phyloP scores from a whole-genome alignment of 2,113 vertebrate species.

The Anarhynchus alexandrinus region DNA sequence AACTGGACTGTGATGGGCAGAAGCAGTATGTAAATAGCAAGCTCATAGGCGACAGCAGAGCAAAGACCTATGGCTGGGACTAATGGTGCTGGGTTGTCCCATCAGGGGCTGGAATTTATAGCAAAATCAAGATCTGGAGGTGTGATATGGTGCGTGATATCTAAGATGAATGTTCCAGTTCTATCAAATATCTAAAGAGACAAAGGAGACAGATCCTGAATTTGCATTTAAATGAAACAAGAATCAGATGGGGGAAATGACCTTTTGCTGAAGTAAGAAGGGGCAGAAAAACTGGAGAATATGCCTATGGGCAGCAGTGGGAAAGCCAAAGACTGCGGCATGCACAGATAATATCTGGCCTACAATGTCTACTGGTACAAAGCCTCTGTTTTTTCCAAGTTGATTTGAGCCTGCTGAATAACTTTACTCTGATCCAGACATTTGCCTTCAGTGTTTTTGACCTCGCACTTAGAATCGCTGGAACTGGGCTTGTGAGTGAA shows the following conservation, averaged over 20 bases:
- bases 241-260: background rate
- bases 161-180: background rate
- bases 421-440: background rate
- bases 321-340: background rate
- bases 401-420: slow-evolving; percentile 1
- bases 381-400: background rate
- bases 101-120: background rate
- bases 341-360: background rate
- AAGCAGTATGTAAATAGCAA: background rate
- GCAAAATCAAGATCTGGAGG: background rate
- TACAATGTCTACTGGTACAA: background rate
- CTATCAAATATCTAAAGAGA: background rate
- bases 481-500: background rate
- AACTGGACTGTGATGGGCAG: background rate
- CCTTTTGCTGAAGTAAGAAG: background rate
- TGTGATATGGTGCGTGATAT: background rate
- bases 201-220: background rate
- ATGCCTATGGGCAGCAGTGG: background rate
- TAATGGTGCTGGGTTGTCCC: background rate
- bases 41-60: background rate
- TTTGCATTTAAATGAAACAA: background rate
- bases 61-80: background rate
- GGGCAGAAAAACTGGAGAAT: background rate
- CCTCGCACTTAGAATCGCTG: background rate
- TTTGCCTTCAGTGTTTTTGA: slow-evolving; percentile 46